Conservation (phyloP, 2,888 invertebrate genomes). For the Drosophila borealis region DNA sequence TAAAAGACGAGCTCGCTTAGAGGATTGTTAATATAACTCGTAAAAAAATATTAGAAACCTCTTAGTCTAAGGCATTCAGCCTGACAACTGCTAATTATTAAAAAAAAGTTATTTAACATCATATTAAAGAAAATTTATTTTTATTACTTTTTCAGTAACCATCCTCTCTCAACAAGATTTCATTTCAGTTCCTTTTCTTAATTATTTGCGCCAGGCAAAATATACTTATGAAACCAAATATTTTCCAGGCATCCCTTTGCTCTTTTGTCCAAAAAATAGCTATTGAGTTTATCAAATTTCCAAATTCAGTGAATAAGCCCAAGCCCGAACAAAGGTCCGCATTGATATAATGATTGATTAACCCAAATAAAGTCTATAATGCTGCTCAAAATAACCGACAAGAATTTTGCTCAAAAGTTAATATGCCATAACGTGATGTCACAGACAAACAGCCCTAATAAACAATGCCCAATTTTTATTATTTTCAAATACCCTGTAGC, state of each 20-base stretch:
- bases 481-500: neutral
- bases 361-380: conserved; percentile 15
- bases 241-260: neutral
- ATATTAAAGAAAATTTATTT: too few relatives aligned
- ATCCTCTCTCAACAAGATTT: neutral
- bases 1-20: too few relatives aligned
- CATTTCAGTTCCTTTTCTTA: neutral
- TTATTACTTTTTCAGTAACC: neutral
- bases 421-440: conserved; percentile 58
- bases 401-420: conserved; percentile 48
- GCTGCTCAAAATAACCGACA: conserved; percentile 4
- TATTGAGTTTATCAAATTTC: conserved; percentile 32
- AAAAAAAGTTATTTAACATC: too few relatives aligned
- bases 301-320: neutral
- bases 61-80: too few relatives aligned
- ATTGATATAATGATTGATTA: conserved; percentile 47
- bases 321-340: neutral
- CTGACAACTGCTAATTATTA: too few relatives aligned
- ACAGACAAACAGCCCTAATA: conserved; percentile 25
- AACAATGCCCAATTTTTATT: conserved; percentile 13
- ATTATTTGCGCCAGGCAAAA: neutral
- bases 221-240: neutral
- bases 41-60: too few relatives aligned
- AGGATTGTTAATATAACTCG: too few relatives aligned
- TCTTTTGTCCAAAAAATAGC: neutral